Conservation (phyloP, 2,888 invertebrate genomes). For the Acheta domesticus region DNA sequence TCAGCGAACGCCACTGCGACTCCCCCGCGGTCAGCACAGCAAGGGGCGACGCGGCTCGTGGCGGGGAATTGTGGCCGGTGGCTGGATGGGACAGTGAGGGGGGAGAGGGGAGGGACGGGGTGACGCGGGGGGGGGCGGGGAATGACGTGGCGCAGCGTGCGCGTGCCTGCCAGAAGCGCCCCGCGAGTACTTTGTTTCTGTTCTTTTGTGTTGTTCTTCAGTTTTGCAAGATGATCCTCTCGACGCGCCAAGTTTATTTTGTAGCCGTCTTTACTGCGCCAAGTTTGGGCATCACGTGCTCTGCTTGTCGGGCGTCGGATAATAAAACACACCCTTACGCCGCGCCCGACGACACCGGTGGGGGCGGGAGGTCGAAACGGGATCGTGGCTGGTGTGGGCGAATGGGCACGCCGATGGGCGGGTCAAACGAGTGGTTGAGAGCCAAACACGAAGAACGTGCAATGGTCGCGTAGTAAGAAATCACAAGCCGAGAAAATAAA, state of each 20-base stretch:
- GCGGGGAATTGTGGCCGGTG: no score
- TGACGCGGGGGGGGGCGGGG: no score
- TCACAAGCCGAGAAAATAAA: no score
- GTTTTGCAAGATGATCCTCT: slow-evolving; percentile 18
- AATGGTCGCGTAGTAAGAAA: no score
- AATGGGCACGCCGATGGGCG: background rate
- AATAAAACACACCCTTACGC: background rate
- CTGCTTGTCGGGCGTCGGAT: background rate
- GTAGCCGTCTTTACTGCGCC: background rate
- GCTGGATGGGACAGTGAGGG: no score
- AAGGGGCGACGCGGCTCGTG: no score
- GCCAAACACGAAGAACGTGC: no score
- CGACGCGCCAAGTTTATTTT: background rate
- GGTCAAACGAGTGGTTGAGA: background rate
- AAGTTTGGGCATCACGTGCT: background rate
- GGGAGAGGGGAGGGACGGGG: no score
- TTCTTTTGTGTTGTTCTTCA: slow-evolving; percentile 1
- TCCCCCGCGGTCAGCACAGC: no score
- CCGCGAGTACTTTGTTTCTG: background rate
- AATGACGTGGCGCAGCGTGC: background rate
- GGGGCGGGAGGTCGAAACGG: background rate
- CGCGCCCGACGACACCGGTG: background rate
- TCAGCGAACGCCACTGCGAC: no score
- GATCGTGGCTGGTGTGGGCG: background rate
- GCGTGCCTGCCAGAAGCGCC: background rate